phyloP scores from a whole-genome alignment of 2,113 vertebrate genomes.

The Oophaga pumilio region DNA sequence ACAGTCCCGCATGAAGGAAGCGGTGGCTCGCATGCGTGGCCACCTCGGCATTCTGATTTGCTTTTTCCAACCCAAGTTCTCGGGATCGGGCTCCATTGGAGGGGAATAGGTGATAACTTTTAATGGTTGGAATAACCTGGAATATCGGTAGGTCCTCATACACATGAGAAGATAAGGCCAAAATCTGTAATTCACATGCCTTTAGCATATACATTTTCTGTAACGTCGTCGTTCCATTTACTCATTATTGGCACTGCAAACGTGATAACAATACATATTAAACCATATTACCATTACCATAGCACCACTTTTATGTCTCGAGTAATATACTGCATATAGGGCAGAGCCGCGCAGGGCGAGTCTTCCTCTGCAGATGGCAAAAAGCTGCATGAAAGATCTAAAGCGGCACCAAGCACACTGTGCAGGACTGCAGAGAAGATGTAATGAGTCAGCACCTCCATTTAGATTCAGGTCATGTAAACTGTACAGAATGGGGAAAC shows the following conservation, averaged over 20 bases:
- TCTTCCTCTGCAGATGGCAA: neutral
- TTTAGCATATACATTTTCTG: too few species aligned
- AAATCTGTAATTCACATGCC: too few species aligned
- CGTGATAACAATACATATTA: neutral
- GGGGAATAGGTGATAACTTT: too few species aligned
- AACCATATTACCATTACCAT: neutral
- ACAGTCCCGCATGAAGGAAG: too few species aligned
- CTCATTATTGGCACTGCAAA: neutral
- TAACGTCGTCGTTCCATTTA: neutral
- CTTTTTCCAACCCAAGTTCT: too few species aligned
- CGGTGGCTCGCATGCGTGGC: too few species aligned
- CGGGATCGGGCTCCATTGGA: too few species aligned
- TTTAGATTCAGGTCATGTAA: constrained; percentile 54
- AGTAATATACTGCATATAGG: neutral
- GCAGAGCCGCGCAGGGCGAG: neutral
- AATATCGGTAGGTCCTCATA: too few species aligned
- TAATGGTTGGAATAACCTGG: too few species aligned
- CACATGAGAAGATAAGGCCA: too few species aligned
- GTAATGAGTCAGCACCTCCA: constrained; percentile 62
- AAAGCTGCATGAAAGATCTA: neutral
- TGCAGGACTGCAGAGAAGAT: constrained; percentile 62
- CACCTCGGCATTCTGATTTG: too few species aligned
- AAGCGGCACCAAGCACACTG: constrained; percentile 56
- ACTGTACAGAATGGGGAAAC: neutral
- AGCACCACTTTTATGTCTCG: neutral